Conservation (phyloP, 2,113 vertebrate genomes). For the Cathartes aura region DNA sequence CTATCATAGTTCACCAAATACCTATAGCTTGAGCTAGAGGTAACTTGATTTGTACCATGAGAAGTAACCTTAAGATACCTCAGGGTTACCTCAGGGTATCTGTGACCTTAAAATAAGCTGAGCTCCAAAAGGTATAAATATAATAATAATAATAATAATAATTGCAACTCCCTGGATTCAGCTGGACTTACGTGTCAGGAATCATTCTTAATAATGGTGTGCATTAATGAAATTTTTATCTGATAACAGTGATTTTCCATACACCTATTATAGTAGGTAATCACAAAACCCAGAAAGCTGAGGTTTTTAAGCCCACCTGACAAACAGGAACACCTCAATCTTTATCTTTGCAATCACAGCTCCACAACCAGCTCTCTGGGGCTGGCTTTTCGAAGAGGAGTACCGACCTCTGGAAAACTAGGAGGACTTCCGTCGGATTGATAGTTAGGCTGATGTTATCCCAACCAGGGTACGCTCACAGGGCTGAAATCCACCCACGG, state of each 20-base stretch:
- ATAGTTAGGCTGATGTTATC: background rate
- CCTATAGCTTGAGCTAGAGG: background rate
- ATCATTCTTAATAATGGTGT: conserved; percentile 24
- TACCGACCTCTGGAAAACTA: background rate
- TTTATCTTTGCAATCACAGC: background rate
- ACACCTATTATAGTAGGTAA: background rate
- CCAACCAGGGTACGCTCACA: rapidly evolving
- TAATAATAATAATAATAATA: background rate
- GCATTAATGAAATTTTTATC: background rate
- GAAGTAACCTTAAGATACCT: background rate
- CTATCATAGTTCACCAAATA: background rate
- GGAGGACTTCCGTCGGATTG: background rate
- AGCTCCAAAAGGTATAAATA: background rate
- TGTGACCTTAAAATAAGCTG: conserved; percentile 26
- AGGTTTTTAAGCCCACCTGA: conserved; percentile 10
- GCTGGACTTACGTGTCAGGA: conserved; percentile 11
- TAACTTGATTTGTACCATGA: background rate
- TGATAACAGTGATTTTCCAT: conserved; percentile 10
- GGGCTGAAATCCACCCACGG: background rate
- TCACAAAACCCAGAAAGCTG: background rate
- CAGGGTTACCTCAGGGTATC: background rate
- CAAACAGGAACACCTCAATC: background rate
- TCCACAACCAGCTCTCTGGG: background rate
- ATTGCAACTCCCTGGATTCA: background rate
- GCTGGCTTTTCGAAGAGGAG: background rate